Conservation (phyloP, 2,888 invertebrate species). For the Drosophila pseudotalamancana region DNA sequence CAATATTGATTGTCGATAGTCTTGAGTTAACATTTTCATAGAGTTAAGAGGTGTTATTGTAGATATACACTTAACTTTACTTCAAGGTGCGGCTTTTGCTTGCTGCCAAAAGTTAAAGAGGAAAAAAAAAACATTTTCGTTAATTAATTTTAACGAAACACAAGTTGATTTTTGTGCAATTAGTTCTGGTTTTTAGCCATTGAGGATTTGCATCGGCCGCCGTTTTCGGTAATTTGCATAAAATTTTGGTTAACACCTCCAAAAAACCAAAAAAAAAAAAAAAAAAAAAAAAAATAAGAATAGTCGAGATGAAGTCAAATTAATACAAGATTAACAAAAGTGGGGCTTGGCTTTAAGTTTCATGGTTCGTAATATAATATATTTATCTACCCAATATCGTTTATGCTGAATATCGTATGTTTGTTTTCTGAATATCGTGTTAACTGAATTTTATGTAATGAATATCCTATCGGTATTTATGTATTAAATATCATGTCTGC, state of each 20-base stretch:
- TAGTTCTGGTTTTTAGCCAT: conserved; percentile 39
- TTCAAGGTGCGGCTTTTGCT: conserved; percentile 37
- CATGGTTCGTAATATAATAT: too few relatives aligned
- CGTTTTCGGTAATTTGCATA: conserved; percentile 65
- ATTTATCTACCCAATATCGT: too few relatives aligned
- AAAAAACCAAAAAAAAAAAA: too few relatives aligned
- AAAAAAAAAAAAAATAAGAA: too few relatives aligned
- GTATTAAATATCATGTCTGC: too few relatives aligned
- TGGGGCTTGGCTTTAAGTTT: conserved; percentile 11
- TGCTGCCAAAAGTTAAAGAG: neutral
- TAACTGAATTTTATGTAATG: too few relatives aligned
- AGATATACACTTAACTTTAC: neutral
- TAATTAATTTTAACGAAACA: conserved; percentile 60
- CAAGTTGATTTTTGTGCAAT: conserved; percentile 50
- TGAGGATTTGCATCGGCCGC: conserved; percentile 69
- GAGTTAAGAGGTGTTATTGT: conserved; percentile 31
- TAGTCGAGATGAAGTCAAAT: conserved; percentile 21
- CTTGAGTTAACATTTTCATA: conserved; percentile 22
- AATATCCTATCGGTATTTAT: too few relatives aligned
- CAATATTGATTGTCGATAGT: conserved; percentile 53
- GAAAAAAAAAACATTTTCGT: conserved; percentile 22
- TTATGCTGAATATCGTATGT: too few relatives aligned
- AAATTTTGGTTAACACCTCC: conserved; percentile 73
- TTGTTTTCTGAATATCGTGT: too few relatives aligned
- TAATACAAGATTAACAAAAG: conserved; percentile 21